Percentiles rank a stretch among this genome's conserved stretches.
Conservation (phyloP, 1,140 invertebrate genomes). For the Rhagoletis pomonella region DNA sequence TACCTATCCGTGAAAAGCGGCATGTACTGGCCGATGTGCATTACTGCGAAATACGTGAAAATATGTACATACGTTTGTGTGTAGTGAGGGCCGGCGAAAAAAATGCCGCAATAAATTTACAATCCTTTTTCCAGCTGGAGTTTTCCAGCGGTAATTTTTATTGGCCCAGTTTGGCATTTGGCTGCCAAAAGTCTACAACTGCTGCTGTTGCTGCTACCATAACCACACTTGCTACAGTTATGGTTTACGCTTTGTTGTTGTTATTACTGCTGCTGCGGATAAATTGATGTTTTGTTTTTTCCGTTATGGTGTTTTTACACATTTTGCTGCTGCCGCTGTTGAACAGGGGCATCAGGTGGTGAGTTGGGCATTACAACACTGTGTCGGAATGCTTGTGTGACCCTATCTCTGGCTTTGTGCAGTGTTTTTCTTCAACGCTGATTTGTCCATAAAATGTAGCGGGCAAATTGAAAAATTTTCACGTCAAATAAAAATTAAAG, state of each 20-base stretch:
- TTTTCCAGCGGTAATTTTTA: slow-evolving; percentile 52
- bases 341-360: neutral
- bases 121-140: slow-evolving; percentile 48
- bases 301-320: slow-evolving; percentile 23
- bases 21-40: slow-evolving; percentile 24
- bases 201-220: slow-evolving; percentile 11
- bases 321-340: neutral
- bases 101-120: slow-evolving; percentile 47
- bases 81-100: neutral
- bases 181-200: slow-evolving; percentile 49
- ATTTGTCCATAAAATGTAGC: neutral
- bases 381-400: neutral
- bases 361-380: neutral
- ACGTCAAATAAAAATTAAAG: neutral
- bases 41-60: neutral
- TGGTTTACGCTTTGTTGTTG: slow-evolving; percentile 29
- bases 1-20: slow-evolving; percentile 23
- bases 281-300: slow-evolving; percentile 53
- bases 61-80: neutral
- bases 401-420: neutral
- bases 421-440: neutral
- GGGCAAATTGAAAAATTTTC: neutral
- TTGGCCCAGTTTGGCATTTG: slow-evolving; percentile 51
- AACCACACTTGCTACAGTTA: slow-evolving; percentile 42
- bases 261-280: neutral